A percentile compares a stretch with the other conserved stretches of the same genome.
Evolutionary conservation across 2,888 invertebrate species (phyloP).

Genomic region (Hemistola chrysoprasaria): DNA sequence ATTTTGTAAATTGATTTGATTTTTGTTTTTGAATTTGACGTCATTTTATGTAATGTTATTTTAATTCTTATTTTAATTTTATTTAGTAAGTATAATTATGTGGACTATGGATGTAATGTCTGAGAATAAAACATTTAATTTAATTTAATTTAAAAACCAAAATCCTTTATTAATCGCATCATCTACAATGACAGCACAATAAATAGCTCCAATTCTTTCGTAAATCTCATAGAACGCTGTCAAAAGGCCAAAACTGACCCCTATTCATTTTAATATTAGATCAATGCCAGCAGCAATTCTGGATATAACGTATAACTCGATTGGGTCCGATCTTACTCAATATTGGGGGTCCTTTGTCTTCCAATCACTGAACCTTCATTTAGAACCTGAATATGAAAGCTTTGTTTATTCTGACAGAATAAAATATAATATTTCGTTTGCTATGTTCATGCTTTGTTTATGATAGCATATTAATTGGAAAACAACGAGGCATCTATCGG

Average conservation of each 20-base stretch:
- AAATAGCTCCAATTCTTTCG: slow-evolving; percentile 14
- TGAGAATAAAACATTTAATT: too few relatives aligned
- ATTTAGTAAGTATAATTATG: too few relatives aligned
- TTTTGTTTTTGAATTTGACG: too few relatives aligned
- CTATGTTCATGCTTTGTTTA: too few relatives aligned
- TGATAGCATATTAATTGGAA: too few relatives aligned
- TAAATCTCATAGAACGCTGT: slow-evolving; percentile 19
- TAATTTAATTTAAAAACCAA: background rate
- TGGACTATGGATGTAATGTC: too few relatives aligned
- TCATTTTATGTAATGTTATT: too few relatives aligned
- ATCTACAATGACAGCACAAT: slow-evolving; percentile 8
- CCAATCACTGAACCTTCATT: slow-evolving; percentile 25
- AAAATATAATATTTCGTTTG: too few relatives aligned
- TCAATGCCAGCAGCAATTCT: slow-evolving; percentile 30
- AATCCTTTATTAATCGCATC: slow-evolving; percentile 6
- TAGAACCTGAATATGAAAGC: background rate
- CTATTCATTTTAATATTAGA: slow-evolving; percentile 32
- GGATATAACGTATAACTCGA: slow-evolving; percentile 26
- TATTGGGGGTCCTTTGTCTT: slow-evolving; percentile 26
- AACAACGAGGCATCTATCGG: too few relatives aligned
- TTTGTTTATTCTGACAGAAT: too few relatives aligned
- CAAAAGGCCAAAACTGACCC: slow-evolving; percentile 24
- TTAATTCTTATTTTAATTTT: too few relatives aligned
- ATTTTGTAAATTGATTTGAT: too few relatives aligned
- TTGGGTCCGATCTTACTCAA: slow-evolving; percentile 27